A percentile compares a stretch with the other conserved stretches of the same genome.
These are phyloP conservation scores for Myiozetetes cayanensis DNA, from an alignment of 2,113 vertebrate genomes.

Conservation along the genomic window DNA sequence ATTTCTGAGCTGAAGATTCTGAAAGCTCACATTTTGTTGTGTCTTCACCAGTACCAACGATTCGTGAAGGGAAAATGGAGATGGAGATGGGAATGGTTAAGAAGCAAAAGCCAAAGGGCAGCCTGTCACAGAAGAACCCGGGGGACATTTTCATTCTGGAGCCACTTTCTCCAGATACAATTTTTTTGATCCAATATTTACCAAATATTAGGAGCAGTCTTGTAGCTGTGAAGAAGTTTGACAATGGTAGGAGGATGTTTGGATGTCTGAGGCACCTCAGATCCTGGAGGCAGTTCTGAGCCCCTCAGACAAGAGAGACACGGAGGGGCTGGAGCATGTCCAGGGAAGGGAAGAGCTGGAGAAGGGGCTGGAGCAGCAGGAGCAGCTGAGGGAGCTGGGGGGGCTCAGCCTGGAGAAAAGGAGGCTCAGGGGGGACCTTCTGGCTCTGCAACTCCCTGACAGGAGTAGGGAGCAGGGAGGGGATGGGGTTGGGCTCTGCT, in stretches of 20 bases:
- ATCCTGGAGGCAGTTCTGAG: neutral
- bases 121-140: neutral
- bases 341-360: neutral
- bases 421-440: neutral
- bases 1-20: neutral
- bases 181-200: neutral
- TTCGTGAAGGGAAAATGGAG: neutral
- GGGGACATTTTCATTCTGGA: neutral
- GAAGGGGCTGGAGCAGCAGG: neutral
- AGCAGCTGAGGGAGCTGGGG: neutral
- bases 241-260: neutral
- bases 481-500: rapidly evolving
- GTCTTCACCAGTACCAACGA: neutral
- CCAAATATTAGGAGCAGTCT: neutral
- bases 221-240: neutral
- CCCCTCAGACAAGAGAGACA: neutral
- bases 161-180: neutral
- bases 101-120: neutral
- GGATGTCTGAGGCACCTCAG: neutral
- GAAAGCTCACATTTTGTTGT: neutral
- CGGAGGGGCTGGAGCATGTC: neutral
- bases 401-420: neutral
- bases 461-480: neutral
- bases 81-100: neutral
- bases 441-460: neutral